These are phyloP conservation scores for Papilio gigon DNA, from an alignment of 2,888 invertebrate genomes.

Conservation along the genomic window DNA sequence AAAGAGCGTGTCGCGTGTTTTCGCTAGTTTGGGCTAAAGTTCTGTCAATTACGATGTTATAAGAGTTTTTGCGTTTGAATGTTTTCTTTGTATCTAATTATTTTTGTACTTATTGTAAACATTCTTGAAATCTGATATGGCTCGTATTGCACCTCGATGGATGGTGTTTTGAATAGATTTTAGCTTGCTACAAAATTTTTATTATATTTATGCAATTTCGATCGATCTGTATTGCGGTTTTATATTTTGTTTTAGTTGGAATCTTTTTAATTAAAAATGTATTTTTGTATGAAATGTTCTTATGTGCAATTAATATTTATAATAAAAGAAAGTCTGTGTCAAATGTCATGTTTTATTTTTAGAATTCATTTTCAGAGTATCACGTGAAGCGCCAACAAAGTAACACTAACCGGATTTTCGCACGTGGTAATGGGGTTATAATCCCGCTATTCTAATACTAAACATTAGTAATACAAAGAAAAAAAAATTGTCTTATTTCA, in stretches of 20 bases:
- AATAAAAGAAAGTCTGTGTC: conserved; percentile 77
- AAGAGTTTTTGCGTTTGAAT: background rate
- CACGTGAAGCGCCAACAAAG: too few species aligned
- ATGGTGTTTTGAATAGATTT: conserved; percentile 45
- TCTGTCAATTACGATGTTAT: conserved; percentile 29
- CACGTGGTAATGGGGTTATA: too few species aligned
- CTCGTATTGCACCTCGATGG: conserved; percentile 42
- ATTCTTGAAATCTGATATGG: conserved; percentile 70
- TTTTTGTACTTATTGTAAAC: conserved; percentile 43
- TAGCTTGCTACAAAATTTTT: conserved; percentile 46
- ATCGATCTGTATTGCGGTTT: conserved; percentile 63
- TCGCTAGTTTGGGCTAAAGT: conserved; percentile 18
- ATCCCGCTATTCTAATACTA: too few species aligned
- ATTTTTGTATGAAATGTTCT: conserved; percentile 81
- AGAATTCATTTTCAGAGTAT: too few species aligned
- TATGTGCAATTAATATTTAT: conserved; percentile 81
- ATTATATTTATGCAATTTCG: conserved; percentile 47
- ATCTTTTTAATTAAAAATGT: conserved; percentile 79
- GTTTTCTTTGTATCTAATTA: conserved; percentile 8
- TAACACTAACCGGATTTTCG: too few species aligned
- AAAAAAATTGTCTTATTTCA: too few species aligned
- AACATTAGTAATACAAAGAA: too few species aligned
- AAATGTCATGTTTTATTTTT: conserved; percentile 46
- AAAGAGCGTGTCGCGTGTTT: background rate
- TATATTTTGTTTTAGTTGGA: conserved; percentile 76